Evolutionary conservation across 2,113 vertebrate genomes (phyloP).

Genomic region (Neolamprologus falcicula): DNA sequence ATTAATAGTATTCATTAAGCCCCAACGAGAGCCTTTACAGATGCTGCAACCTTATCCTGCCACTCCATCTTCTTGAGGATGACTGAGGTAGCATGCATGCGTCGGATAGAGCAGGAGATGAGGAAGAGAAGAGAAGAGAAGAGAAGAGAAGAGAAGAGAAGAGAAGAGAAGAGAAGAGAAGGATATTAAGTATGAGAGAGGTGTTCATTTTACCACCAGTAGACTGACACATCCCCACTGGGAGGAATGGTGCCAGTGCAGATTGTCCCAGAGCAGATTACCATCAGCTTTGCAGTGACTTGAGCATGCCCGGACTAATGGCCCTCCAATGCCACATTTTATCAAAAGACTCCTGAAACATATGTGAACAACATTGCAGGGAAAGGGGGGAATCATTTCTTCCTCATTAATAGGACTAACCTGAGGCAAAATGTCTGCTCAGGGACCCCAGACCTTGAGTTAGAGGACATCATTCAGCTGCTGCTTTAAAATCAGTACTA

Average conservation of each 20-base stretch:
- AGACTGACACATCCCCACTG: conserved; percentile 17
- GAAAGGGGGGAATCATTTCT: conserved; percentile 15
- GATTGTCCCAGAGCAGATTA: conserved; percentile 47
- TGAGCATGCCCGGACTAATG: conserved; percentile 35
- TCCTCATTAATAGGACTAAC: conserved; percentile 55
- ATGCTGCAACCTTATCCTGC: conserved; percentile 60
- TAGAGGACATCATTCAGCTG: conserved; percentile 57
- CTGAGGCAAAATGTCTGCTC: conserved; percentile 46
- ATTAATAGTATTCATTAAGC: conserved; percentile 74
- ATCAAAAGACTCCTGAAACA: conserved; percentile 49
- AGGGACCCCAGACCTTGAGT: conserved; percentile 51
- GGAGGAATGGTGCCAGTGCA: conserved; percentile 4
- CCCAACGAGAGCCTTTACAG: conserved; percentile 56
- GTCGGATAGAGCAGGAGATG: neutral
- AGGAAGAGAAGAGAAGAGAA: neutral
- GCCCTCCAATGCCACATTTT: conserved; percentile 35
- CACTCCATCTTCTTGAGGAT: conserved; percentile 54
- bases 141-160: neutral
- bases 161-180: neutral
- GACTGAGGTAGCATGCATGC: conserved; percentile 39
- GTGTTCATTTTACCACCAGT: conserved; percentile 10
- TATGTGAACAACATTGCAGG: conserved; percentile 43
- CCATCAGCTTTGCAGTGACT: conserved; percentile 26
- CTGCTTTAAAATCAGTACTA: conserved; percentile 38
- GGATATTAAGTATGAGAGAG: neutral